These are phyloP conservation scores for Parasteatoda lunata DNA, from an alignment of 2,888 invertebrate species.

Conservation along the genomic window DNA sequence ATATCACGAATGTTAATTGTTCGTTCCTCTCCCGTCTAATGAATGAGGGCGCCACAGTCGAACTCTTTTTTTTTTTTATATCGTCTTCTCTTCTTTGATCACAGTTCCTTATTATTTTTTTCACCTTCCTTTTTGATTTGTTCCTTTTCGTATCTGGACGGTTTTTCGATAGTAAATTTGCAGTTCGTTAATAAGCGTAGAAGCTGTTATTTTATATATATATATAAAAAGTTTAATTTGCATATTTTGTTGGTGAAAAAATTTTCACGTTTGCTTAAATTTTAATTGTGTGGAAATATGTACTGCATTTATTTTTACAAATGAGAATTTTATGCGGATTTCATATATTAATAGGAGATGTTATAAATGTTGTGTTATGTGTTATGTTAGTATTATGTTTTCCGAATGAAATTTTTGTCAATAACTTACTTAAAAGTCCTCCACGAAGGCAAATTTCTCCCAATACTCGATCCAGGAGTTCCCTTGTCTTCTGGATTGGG, in stretches of 20 bases:
- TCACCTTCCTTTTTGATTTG: not conserved
- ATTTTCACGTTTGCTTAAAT: too few species aligned
- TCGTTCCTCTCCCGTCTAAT: conserved; percentile 26
- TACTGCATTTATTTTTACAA: too few species aligned
- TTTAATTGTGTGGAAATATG: too few species aligned
- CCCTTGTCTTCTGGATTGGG: too few species aligned
- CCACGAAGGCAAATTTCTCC: too few species aligned
- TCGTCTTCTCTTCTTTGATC: conserved; percentile 21
- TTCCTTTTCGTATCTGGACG: not conserved
- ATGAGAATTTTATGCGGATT: too few species aligned
- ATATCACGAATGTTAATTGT: conserved; percentile 36
- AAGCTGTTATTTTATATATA: not conserved
- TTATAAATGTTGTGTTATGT: too few species aligned
- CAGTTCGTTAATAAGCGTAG: conserved; percentile 30
- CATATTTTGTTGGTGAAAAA: not conserved
- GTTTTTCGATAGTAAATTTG: conserved; percentile 30
- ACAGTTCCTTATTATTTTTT: conserved; percentile 21
- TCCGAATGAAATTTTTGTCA: too few species aligned
- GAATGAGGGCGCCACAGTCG: conserved; percentile 11
- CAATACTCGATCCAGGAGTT: too few species aligned
- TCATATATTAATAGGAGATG: too few species aligned
- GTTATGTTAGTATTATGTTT: too few species aligned
- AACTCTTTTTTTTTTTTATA: not conserved
- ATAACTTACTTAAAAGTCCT: too few species aligned
- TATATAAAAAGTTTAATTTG: not conserved